phyloP scores from a whole-genome alignment of 2,797 vertebrate species.

The Sebastes cheni region DNA sequence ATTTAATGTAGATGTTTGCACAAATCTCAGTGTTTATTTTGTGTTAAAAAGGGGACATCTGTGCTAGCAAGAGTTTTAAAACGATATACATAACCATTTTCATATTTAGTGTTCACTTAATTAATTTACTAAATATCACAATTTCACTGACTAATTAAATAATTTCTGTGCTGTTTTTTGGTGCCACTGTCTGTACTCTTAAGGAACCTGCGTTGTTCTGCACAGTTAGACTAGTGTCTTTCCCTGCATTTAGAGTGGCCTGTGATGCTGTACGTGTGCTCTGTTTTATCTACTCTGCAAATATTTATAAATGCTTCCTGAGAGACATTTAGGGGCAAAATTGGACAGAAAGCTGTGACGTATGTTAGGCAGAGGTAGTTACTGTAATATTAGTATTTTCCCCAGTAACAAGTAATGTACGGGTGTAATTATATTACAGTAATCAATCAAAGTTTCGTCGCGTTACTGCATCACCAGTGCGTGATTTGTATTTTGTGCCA shows the following conservation, averaged over 20 bases:
- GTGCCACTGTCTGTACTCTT: not conserved
- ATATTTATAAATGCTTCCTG: slow-evolving; percentile 44
- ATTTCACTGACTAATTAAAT: too few relatives aligned
- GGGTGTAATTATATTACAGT: too few relatives aligned
- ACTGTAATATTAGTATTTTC: not conserved
- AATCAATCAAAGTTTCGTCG: too few relatives aligned
- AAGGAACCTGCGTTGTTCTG: not conserved
- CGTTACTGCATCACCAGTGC: fast-evolving
- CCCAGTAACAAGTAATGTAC: not conserved
- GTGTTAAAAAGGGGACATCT: not conserved
- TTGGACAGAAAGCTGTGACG: not conserved
- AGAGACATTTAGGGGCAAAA: not conserved
- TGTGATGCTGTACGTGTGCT: slow-evolving; percentile 2
- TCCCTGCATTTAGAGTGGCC: not conserved
- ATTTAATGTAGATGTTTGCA: not conserved
- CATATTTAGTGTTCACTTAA: not conserved
- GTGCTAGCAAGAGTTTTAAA: not conserved
- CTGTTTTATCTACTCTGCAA: slow-evolving; percentile 33
- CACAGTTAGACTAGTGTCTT: not conserved
- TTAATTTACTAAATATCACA: too few relatives aligned
- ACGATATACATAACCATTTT: not conserved
- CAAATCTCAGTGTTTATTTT: not conserved
- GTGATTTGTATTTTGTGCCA: too few relatives aligned
- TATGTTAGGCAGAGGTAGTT: not conserved
- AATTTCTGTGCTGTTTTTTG: not conserved